Percentiles rank a stretch among this genome's conserved stretches.
These are phyloP conservation scores for Corythornis vintsioides DNA, from an alignment of 2,113 vertebrate species.

Conservation along the genomic window DNA sequence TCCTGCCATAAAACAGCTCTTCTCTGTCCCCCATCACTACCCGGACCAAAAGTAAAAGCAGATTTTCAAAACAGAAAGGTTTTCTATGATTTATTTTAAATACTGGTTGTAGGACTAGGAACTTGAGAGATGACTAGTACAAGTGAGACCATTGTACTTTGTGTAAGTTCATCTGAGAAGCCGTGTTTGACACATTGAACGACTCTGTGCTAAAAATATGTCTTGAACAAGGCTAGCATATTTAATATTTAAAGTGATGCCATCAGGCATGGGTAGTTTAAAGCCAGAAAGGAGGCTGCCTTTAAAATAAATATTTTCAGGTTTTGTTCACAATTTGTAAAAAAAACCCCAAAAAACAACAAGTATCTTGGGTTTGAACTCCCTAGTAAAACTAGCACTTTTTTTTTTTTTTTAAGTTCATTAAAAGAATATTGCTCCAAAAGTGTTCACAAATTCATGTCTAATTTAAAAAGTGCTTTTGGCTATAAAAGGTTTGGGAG, in stretches of 20 bases:
- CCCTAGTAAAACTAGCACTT: background rate
- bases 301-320: background rate
- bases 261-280: background rate
- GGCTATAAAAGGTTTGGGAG: background rate
- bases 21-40: background rate
- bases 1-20: background rate
- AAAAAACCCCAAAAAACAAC: background rate
- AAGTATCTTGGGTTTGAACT: background rate
- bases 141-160: background rate
- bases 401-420: background rate
- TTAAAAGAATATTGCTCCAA: background rate
- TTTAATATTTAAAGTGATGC: slow-evolving; percentile 18
- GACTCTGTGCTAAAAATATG: background rate
- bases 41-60: background rate
- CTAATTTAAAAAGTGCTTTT: background rate
- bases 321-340: background rate
- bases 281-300: background rate
- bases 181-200: background rate
- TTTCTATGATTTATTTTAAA: background rate
- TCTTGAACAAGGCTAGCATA: background rate
- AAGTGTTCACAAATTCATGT: background rate
- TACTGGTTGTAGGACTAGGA: background rate
- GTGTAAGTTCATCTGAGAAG: background rate
- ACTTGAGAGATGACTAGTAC: background rate
- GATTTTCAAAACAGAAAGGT: background rate